Conservation (phyloP, 2,888 invertebrate genomes). For the Nymphalis c-album region DNA sequence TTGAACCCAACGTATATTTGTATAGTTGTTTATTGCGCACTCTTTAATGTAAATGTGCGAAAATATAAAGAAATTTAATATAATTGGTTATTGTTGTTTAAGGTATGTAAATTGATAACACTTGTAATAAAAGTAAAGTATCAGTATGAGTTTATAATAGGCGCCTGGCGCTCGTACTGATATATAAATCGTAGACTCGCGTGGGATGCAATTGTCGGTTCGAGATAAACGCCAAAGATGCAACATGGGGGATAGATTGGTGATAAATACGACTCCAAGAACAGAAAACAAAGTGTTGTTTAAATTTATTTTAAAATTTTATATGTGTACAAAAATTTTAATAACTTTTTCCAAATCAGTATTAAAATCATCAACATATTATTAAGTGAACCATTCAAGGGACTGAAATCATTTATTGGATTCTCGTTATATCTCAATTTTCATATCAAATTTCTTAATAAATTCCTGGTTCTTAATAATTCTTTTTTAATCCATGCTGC, state of each 20-base stretch:
- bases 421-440: too few relatives aligned
- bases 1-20: background rate
- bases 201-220: conserved; percentile 60
- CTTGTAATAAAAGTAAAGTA: conserved; percentile 13
- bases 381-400: too few relatives aligned
- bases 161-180: conserved; percentile 52
- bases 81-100: conserved; percentile 1
- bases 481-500: too few relatives aligned
- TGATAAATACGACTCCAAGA: background rate
- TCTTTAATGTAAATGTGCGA: background rate
- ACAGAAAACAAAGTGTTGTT: background rate
- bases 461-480: too few relatives aligned
- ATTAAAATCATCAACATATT: background rate
- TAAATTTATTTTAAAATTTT: background rate
- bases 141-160: conserved; percentile 37
- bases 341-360: background rate
- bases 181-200: conserved; percentile 59
- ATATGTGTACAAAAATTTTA: background rate
- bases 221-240: conserved; percentile 49
- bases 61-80: conserved; percentile 1
- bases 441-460: too few relatives aligned
- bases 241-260: conserved; percentile 1
- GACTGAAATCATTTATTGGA: too few relatives aligned
- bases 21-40: background rate
- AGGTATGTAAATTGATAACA: conserved; percentile 1